Base-by-base conservation (phyloP, 2,113 vertebrate genomes). In the Condylura cristata region DNA sequence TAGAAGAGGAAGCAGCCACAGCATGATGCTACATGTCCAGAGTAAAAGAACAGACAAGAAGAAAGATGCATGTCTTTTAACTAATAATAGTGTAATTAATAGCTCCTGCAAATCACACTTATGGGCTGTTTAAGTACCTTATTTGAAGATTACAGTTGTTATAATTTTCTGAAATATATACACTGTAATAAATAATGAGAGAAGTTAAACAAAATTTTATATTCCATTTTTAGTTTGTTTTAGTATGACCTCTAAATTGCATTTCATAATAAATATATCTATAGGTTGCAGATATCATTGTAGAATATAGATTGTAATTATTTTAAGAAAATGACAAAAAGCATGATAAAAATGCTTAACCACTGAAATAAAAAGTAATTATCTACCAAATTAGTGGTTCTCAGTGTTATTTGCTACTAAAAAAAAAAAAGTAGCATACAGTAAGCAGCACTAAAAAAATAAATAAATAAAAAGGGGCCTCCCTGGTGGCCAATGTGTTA, bases 81-180 rank as follows among this genome's bases (percentile, higher is more conserved):
- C 48, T 82, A 46, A 68, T 72, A 76, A 63, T 5, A 68, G 72
- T 2, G 1, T 85, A 71, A 89, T 66, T 60, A 86, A 30, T 6
- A 93, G 53, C 34, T 82, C 56, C 41, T 48, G 46, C 22, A 41
- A 81, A 39, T 63, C 60, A 85, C 39, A 48, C 53, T 90, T 46
- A 72, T 13, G 79, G 90, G n/a, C 44, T 72, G 72, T 39, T 34
- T 34, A 87, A 80, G 56, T 30, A 93, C n/a, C 65, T 91, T 70
- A 86, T 48, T 61, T 74, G 37, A 58, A 48, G 63, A 76, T 76
- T 46, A 93, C 30, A 37, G 51, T 85, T 46, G 53, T 87, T 76
- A 34, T 41, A n/a, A 81, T 61, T 86, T 89, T 89, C 53, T 86
- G 83, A 89, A 70, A 81, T 12, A 85, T 74, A 78, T 68, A 84